A percentile compares a stretch with the other conserved stretches of the same genome.
Evolutionary conservation across 2,113 vertebrate species (phyloP).

Genomic region (Gnathonemus echidnorhynchus): DNA sequence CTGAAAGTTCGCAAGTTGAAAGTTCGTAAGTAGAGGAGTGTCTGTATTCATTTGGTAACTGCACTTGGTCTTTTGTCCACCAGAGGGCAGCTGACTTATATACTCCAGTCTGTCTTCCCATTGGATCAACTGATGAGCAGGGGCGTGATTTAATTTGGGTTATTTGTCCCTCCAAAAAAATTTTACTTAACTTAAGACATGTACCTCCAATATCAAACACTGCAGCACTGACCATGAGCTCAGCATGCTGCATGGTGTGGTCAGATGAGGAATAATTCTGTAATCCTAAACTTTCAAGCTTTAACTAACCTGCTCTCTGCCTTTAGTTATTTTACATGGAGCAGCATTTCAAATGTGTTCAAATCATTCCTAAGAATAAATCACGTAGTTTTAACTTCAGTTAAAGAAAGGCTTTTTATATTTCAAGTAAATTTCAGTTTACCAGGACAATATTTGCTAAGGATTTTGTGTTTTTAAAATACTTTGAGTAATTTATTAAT

Average conservation of each 20-base stretch:
- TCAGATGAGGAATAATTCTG: background rate
- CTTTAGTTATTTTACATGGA: background rate
- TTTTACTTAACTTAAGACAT: background rate
- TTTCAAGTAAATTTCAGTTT: background rate
- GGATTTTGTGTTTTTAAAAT: background rate
- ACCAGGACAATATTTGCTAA: background rate
- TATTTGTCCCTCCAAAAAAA: background rate
- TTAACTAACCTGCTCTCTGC: background rate
- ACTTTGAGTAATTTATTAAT: background rate
- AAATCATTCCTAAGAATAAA: background rate
- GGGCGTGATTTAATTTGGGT: background rate
- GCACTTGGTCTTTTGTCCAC: background rate
- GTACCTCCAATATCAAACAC: background rate
- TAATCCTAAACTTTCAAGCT: background rate
- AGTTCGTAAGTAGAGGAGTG: too few relatives aligned
- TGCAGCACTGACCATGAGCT: background rate
- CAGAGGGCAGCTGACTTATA: background rate
- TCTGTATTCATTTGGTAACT: background rate
- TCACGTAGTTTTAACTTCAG: background rate
- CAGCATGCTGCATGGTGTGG: background rate
- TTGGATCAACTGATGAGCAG: background rate
- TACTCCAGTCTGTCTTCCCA: background rate
- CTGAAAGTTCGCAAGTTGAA: too few relatives aligned
- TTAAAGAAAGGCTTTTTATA: background rate
- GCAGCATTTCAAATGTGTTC: background rate